Base-by-base conservation (phyloP, 2,888 invertebrate genomes). In the Drosophila hamatofila region DNA sequence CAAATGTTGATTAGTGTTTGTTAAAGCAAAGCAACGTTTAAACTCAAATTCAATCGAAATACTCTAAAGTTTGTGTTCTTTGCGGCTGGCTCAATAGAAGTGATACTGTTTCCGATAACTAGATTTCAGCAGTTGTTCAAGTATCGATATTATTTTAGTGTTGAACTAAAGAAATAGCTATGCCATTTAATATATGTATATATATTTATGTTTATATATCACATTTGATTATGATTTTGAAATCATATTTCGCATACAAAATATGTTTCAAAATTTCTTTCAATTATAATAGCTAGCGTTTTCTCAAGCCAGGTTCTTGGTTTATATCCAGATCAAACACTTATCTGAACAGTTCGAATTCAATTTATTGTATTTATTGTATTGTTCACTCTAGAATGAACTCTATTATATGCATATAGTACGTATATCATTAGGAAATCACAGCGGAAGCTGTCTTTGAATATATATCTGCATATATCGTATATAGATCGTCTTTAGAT, bases 401-500 rank as follows among this genome's bases (percentile, higher is more conserved):
- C 27, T 30, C 18, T 30, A 18, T 49, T 12, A 42, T 14, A 42
- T 42, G n/a, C n/a, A 18, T 46, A 23, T 33, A 21, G 18, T 37
- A 35, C 16, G 12, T 42, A 41, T 39, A 37, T 18, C 18, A 30
- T 18, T 18, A 30, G 18, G 30, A 18, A 30, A 49, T 18, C 30
- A 21, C 5, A 52, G 16, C 21, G 30, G 30, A 35, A 35, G 21
- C 21, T 16, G 11, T 57, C 41, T 48, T 14, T 52, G 11, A 11
- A 51, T 37, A 49, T 23, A 23, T 39, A 16, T 37, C 5, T 51
- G 23, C 16, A 30, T 49, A 27, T 35, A 57, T 54, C 16, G 7
- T n/a, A 33, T 37, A 11, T 37, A 58, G 33, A 37, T 44, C 54
- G 25, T 14, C 37, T 68, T 21, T 23, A 37, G 25, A 18, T 30